These are phyloP conservation scores for Pegoplata infirma DNA, from an alignment of 2,888 invertebrate genomes.

Conservation along the genomic window DNA sequence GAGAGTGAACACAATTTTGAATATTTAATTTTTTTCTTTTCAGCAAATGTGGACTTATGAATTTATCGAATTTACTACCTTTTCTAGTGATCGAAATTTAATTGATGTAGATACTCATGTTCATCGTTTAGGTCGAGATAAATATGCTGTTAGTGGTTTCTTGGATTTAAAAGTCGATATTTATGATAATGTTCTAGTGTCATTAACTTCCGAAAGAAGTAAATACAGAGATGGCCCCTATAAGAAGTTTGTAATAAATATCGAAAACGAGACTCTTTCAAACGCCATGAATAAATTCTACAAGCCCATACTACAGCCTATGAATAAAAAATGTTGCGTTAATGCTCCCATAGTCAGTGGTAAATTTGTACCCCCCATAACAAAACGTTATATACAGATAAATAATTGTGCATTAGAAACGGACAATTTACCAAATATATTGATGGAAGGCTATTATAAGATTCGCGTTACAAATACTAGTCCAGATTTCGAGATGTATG, in stretches of 20 bases:
- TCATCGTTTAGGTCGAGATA: neutral
- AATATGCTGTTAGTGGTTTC: neutral
- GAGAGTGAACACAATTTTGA: no score
- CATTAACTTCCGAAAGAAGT: neutral
- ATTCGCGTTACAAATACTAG: neutral
- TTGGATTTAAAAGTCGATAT: neutral
- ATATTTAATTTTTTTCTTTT: neutral
- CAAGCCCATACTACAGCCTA: neutral
- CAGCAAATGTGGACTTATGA: conserved; percentile 5
- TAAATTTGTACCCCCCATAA: neutral
- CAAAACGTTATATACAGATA: neutral
- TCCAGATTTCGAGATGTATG: neutral
- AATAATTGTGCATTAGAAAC: neutral
- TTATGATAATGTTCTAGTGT: neutral
- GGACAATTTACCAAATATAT: neutral
- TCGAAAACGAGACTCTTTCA: neutral
- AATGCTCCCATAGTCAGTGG: neutral
- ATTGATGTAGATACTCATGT: neutral
- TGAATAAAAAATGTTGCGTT: neutral
- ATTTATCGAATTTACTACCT: neutral
- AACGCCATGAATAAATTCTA: neutral
- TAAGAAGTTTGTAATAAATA: neutral
- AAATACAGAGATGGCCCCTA: neutral
- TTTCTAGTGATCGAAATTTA: neutral
- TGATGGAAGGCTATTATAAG: neutral